Percentiles rank a stretch among this genome's conserved stretches.
Evolutionary conservation across 2,888 invertebrate species (phyloP).

Genomic region (Pseudeuparius sepicola): DNA sequence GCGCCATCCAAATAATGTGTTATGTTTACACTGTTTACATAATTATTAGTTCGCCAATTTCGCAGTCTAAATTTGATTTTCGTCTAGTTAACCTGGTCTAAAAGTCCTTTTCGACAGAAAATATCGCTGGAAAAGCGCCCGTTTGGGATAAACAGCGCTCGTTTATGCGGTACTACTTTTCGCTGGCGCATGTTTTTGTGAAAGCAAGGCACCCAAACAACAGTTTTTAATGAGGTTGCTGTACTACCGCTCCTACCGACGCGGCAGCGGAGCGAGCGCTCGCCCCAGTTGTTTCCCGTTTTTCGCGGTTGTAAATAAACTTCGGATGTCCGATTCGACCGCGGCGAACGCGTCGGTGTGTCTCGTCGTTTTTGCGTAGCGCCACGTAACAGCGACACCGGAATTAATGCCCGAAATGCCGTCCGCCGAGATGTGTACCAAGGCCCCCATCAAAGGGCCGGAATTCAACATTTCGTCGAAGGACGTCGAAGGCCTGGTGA

Average conservation of each 20-base stretch:
- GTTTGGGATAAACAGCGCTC: background rate
- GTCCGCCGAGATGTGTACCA: constrained; percentile 35
- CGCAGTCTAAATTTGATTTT: too few species aligned
- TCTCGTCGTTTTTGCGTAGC: constrained; percentile 17
- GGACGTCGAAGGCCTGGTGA: constrained; percentile 55
- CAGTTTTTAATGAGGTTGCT: constrained; percentile 33
- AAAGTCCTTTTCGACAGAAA: too few species aligned
- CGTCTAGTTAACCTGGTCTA: too few species aligned
- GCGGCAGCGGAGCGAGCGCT: constrained; percentile 3
- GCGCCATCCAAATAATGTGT: too few species aligned
- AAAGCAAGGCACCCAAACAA: constrained; percentile 37
- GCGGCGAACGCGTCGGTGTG: constrained; percentile 17
- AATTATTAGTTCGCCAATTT: too few species aligned
- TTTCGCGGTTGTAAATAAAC: too few species aligned
- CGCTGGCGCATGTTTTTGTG: constrained; percentile 33
- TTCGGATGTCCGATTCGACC: constrained; percentile 1
- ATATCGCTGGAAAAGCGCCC: too few species aligned
- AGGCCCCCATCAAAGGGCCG: constrained; percentile 29
- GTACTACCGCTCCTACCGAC: constrained; percentile 19
- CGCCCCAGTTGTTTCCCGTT: too few species aligned
- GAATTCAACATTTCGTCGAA: constrained; percentile 40
- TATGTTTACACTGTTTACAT: too few species aligned
- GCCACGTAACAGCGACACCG: constrained; percentile 22
- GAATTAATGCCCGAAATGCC: constrained; percentile 32
- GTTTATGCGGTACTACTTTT: constrained; percentile 32